These are phyloP conservation scores for Paramisgurnus dabryanus DNA, from an alignment of 2,113 vertebrate species.

Conservation along the genomic window DNA sequence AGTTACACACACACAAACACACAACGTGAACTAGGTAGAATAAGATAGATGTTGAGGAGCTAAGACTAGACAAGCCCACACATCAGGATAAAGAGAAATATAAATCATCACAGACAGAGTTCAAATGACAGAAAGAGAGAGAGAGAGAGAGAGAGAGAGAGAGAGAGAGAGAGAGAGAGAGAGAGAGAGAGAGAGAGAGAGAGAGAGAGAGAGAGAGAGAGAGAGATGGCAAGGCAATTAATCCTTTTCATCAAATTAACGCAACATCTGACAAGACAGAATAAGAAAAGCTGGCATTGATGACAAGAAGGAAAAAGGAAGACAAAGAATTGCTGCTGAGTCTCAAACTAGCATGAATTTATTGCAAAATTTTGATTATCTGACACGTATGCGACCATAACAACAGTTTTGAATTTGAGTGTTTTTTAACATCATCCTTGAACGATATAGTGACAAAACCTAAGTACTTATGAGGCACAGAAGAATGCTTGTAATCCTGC, in stretches of 20 bases:
- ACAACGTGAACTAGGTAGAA: constrained; percentile 21
- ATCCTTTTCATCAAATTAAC: not conserved
- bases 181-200: constrained; percentile 11
- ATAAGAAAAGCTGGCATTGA: not conserved
- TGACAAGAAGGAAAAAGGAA: not conserved
- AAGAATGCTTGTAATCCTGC: too few species aligned
- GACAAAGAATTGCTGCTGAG: not conserved
- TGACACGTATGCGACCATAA: too few species aligned
- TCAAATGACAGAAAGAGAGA: constrained; percentile 21
- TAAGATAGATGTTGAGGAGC: constrained; percentile 41
- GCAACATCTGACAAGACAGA: not conserved
- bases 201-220: constrained; percentile 7
- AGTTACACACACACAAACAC: constrained; percentile 10
- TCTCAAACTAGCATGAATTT: not conserved
- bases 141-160: constrained; percentile 5
- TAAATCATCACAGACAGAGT: constrained; percentile 44
- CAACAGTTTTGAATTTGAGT: too few species aligned
- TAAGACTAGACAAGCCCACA: constrained; percentile 36
- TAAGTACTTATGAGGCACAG: too few species aligned
- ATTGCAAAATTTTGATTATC: too few species aligned
- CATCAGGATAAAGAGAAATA: constrained; percentile 27
- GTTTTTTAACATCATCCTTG: too few species aligned
- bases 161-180: constrained; percentile 12
- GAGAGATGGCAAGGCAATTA: constrained; percentile 7
- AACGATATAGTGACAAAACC: too few species aligned